Evolutionary conservation across 2,113 vertebrate genomes (phyloP).

Genomic region (Epinephelus lanceolatus): DNA sequence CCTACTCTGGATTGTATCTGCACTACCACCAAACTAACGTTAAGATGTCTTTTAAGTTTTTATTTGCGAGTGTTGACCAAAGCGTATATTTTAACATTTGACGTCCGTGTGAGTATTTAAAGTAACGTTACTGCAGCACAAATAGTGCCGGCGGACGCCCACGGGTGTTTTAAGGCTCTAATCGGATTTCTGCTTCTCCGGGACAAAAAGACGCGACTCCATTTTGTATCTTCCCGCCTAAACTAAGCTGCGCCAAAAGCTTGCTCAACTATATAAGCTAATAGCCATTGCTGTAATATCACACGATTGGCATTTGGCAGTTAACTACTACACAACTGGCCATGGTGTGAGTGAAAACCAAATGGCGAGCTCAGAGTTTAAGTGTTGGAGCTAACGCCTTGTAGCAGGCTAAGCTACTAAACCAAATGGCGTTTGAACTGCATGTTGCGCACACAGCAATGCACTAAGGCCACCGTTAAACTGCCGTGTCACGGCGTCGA

Average conservation of each 20-base stretch:
- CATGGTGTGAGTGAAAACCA: accelerated
- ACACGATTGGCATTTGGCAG: accelerated
- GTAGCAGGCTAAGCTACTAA: constrained; percentile 36
- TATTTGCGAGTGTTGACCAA: too few species aligned
- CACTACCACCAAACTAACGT: too few species aligned
- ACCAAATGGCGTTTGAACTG: constrained; percentile 76
- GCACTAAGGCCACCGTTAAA: background rate
- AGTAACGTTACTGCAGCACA: background rate
- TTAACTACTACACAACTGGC: accelerated
- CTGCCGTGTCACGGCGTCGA: background rate
- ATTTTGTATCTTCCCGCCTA: constrained; percentile 89
- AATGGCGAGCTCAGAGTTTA: background rate
- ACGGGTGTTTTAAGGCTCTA: constrained; percentile 67
- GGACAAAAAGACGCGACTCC: constrained; percentile 85
- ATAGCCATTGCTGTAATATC: accelerated
- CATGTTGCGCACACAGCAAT: constrained; percentile 39
- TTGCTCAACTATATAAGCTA: background rate
- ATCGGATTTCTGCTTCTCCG: constrained; percentile 81
- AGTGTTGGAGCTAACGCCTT: background rate
- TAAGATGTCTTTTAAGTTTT: too few species aligned
- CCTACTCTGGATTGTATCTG: too few species aligned
- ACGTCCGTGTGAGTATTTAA: background rate
- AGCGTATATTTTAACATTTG: too few species aligned
- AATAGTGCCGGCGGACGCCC: background rate
- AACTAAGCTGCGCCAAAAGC: constrained; percentile 67